phyloP scores from a whole-genome alignment of 2,113 vertebrate genomes.

The Megaceryle maxima region DNA sequence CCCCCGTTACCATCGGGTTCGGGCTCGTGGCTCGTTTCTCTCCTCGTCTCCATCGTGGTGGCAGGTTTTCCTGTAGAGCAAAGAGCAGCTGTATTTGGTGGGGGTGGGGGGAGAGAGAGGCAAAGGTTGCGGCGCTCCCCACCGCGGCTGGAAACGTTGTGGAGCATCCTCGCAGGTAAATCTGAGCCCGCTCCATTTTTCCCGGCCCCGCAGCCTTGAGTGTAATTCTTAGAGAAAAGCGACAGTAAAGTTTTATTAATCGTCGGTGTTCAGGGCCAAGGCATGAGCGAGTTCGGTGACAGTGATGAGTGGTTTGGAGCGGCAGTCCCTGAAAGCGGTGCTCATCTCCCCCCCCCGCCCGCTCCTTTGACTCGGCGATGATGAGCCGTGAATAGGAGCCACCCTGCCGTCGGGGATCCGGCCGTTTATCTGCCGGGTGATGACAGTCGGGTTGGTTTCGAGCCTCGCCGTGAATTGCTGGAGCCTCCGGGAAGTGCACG shows the following conservation, averaged over 20 bases:
- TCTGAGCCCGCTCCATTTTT: not conserved
- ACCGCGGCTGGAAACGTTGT: not conserved
- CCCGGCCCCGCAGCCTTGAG: not conserved
- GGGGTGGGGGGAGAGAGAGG: not conserved
- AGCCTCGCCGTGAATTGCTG: constrained; percentile 67
- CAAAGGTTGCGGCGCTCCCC: not conserved
- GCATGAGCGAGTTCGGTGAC: constrained; percentile 30
- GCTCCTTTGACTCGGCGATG: constrained; percentile 52
- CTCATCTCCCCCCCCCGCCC: constrained; percentile 51
- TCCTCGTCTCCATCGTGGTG: not conserved
- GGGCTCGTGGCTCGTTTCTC: not conserved
- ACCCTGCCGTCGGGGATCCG: constrained; percentile 64
- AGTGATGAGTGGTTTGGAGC: constrained; percentile 67
- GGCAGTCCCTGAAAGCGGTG: constrained; percentile 64
- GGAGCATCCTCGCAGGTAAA: not conserved
- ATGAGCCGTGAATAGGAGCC: constrained; percentile 66
- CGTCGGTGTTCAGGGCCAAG: constrained; percentile 33
- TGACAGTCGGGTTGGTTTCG: constrained; percentile 61
- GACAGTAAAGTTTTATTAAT: constrained; percentile 45
- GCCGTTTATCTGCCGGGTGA: constrained; percentile 77
- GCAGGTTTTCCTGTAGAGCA: not conserved
- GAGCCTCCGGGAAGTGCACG: constrained; percentile 70
- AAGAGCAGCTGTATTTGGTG: not conserved
- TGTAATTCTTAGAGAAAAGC: not conserved
- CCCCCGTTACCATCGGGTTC: not conserved